A percentile compares a stretch with the other conserved stretches of the same genome.
These are phyloP conservation scores for Tethea ocularis DNA, from an alignment of 2,888 invertebrate species.

Conservation along the genomic window DNA sequence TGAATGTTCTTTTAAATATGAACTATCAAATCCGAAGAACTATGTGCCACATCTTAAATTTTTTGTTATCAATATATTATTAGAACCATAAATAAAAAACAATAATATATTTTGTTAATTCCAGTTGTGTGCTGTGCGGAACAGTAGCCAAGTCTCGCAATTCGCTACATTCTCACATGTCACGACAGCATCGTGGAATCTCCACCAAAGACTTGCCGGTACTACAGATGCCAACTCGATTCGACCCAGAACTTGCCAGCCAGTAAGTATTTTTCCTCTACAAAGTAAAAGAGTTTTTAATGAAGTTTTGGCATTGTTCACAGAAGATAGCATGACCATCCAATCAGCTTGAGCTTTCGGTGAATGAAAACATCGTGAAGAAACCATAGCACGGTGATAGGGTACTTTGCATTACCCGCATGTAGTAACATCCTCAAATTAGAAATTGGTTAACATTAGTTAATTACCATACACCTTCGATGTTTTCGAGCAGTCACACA, in stretches of 20 bases:
- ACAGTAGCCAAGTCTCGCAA: constrained; percentile 96
- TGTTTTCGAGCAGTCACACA: no score
- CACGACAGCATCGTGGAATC: constrained; percentile 95
- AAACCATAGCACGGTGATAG: no score
- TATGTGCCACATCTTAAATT: no score
- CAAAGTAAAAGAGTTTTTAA: background rate
- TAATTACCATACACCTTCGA: no score
- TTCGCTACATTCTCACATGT: constrained; percentile 97
- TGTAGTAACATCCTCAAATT: no score
- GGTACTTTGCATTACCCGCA: no score
- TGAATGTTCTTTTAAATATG: no score
- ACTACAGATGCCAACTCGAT: constrained; percentile 95
- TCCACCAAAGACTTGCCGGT: constrained; percentile 97
- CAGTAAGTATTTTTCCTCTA: constrained; percentile 70
- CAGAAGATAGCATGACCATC: background rate
- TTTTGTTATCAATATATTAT: no score
- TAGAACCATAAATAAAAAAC: background rate
- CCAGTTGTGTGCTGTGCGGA: constrained; percentile 93
- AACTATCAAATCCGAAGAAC: no score
- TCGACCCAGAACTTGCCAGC: constrained; percentile 95
- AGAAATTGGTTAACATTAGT: no score
- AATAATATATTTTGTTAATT: constrained; percentile 2
- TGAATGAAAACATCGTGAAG: no score
- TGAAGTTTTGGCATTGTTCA: background rate
- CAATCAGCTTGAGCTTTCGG: no score